Conservation (phyloP, 2,113 vertebrate genomes). For the Rhea americana region DNA sequence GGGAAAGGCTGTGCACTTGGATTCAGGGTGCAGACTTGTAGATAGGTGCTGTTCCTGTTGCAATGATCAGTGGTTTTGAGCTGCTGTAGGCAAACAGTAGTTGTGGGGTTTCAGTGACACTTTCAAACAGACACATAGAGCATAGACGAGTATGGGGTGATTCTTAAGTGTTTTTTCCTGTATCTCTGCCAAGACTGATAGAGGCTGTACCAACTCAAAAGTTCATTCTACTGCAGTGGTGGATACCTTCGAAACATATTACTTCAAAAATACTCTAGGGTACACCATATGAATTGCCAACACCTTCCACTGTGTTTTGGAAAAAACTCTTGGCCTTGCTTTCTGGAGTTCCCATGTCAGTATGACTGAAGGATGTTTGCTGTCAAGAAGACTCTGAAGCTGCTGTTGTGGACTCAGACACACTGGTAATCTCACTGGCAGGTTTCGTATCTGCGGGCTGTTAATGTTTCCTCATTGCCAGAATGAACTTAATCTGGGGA, state of each 20-base stretch:
- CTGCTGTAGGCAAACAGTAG: not conserved
- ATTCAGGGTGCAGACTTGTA: not conserved
- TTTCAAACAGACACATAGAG: not conserved
- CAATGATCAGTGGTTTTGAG: not conserved
- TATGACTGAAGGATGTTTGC: not conserved
- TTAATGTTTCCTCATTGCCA: not conserved
- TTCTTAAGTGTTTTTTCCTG: not conserved
- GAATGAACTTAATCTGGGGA: not conserved
- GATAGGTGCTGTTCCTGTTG: not conserved
- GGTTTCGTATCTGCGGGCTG: not conserved
- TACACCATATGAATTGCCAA: not conserved
- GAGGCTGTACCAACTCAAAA: not conserved
- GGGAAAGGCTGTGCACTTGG: not conserved
- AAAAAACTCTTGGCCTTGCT: not conserved
- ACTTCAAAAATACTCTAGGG: not conserved
- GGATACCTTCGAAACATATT: not conserved
- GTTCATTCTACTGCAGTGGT: not conserved
- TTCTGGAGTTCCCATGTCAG: not conserved
- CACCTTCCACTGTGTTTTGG: not conserved
- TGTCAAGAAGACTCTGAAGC: not conserved
- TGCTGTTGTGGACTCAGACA: not conserved
- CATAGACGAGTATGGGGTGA: not conserved
- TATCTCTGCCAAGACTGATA: not conserved
- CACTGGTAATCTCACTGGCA: not conserved
- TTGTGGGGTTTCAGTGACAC: not conserved